Percentiles rank a stretch among this genome's conserved stretches.
Evolutionary conservation across 2,113 vertebrate genomes (phyloP).

Genomic region (Paramormyrops kingsleyae): DNA sequence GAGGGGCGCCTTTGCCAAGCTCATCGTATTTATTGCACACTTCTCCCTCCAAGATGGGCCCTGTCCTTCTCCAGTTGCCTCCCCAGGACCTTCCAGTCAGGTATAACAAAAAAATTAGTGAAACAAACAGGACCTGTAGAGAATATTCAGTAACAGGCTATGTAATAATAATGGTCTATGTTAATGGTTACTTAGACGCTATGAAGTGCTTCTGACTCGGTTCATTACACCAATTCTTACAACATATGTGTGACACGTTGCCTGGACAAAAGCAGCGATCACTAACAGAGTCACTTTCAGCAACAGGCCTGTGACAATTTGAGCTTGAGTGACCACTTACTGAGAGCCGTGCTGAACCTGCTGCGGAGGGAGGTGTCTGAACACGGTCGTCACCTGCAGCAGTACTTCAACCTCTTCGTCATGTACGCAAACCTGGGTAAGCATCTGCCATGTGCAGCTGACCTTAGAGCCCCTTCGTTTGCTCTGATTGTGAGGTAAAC

Average conservation of each 20-base stretch:
- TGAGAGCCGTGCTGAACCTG: conserved; percentile 93
- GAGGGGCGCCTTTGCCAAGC: conserved; percentile 93
- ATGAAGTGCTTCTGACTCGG: background rate
- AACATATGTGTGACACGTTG: background rate
- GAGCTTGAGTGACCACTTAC: conserved; percentile 92
- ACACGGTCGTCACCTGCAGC: conserved; percentile 95
- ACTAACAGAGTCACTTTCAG: background rate
- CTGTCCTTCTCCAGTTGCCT: conserved; percentile 90
- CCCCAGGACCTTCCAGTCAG: conserved; percentile 93
- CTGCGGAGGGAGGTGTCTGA: conserved; percentile 96
- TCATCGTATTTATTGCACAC: conserved; percentile 98
- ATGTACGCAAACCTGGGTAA: conserved; percentile 99
- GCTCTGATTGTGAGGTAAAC: background rate
- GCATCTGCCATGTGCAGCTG: conserved; percentile 21
- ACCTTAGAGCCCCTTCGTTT: background rate
- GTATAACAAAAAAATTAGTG: conserved; percentile 44
- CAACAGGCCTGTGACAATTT: conserved; percentile 89
- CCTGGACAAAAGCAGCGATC: background rate
- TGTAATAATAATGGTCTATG: background rate
- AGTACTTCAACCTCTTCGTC: conserved; percentile 99
- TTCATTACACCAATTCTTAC: background rate
- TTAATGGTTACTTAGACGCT: background rate
- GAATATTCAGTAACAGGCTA: background rate
- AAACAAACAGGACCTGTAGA: background rate
- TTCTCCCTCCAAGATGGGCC: conserved; percentile 98